Evolutionary conservation across 1,140 invertebrate genomes (phyloP).

Genomic region (Drosophila sechellia): DNA sequence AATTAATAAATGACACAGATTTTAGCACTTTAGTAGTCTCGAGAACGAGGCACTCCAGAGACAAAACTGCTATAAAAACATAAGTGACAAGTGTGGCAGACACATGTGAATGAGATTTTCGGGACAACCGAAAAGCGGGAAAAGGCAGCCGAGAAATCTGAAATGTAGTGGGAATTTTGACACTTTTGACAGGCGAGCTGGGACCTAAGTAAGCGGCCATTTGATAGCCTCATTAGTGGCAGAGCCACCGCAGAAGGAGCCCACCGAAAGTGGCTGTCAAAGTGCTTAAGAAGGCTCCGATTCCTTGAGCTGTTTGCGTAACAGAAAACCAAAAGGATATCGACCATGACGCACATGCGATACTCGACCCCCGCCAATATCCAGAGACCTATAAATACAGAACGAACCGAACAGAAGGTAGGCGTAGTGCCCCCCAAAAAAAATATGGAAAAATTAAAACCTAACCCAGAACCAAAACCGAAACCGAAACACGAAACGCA

Average conservation of each 20-base stretch:
- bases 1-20: constrained; percentile 79
- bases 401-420: constrained; percentile 39
- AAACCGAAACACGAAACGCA: constrained; percentile 37
- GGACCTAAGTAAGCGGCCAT: constrained; percentile 64
- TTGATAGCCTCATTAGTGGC: constrained; percentile 80
- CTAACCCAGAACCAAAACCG: constrained; percentile 38
- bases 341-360: constrained; percentile 71
- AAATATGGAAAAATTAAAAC: constrained; percentile 26
- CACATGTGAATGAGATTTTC: constrained; percentile 60
- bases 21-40: constrained; percentile 74
- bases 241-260: constrained; percentile 64
- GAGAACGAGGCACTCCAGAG: constrained; percentile 43
- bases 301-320: constrained; percentile 59
- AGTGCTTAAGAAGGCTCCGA: constrained; percentile 66
- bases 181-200: constrained; percentile 70
- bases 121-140: constrained; percentile 13
- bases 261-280: constrained; percentile 62
- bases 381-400: constrained; percentile 57
- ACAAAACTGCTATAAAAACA: constrained; percentile 74
- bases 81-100: constrained; percentile 79
- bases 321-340: constrained; percentile 79
- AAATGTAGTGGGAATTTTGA: constrained; percentile 70
- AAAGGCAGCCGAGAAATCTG: constrained; percentile 43
- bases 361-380: constrained; percentile 54
- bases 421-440: constrained; percentile 35